Conservation (phyloP, 1,140 invertebrate species). For the Danaus plexippus region DNA sequence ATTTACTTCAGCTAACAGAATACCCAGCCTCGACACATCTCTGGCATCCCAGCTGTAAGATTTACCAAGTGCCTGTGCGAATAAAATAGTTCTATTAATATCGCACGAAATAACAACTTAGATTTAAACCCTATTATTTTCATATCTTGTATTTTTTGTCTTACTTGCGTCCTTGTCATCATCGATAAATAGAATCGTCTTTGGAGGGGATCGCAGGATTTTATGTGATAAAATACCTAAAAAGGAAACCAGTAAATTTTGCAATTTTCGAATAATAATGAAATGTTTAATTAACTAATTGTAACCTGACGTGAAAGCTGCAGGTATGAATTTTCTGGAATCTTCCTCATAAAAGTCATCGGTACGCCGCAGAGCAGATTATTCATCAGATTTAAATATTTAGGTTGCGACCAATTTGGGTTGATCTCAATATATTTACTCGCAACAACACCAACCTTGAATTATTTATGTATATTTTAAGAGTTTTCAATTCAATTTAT, state of each 20-base stretch:
- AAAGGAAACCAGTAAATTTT: constrained; percentile 1
- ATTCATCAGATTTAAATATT: constrained; percentile 55
- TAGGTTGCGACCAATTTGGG: constrained; percentile 35
- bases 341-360: constrained; percentile 44
- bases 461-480: background rate
- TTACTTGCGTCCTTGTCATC: constrained; percentile 57
- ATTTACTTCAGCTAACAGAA: constrained; percentile 47
- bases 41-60: constrained; percentile 53
- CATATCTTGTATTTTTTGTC: background rate
- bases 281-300: too few relatives aligned
- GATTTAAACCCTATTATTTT: too few relatives aligned
- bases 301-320: constrained; percentile 53
- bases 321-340: constrained; percentile 37
- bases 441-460: constrained; percentile 51
- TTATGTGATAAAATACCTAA: constrained; percentile 59
- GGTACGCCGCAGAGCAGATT: constrained; percentile 58
- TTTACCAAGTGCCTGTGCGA: constrained; percentile 46
- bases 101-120: background rate
- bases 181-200: constrained; percentile 46
- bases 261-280: background rate
- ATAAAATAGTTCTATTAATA: constrained; percentile 19
- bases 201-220: constrained; percentile 54
- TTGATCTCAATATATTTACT: constrained; percentile 43
- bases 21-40: constrained; percentile 47
- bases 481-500: background rate